phyloP scores from a whole-genome alignment of 2,113 vertebrate species.

The Thermophis baileyi region DNA sequence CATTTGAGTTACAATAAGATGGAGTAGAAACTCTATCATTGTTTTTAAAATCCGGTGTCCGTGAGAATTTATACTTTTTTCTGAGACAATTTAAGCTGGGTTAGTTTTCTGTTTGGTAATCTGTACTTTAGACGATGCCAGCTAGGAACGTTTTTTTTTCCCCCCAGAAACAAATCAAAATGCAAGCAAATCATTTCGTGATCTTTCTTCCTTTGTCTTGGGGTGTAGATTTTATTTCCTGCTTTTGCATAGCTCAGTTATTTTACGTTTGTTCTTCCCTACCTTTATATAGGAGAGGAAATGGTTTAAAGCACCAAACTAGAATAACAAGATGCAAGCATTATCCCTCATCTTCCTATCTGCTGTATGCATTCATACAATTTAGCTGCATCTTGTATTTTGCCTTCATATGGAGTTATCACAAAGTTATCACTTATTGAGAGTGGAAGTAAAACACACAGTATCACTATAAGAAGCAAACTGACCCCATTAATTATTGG shows the following conservation, averaged over 20 bases:
- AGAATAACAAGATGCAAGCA: neutral
- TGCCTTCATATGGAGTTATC: neutral
- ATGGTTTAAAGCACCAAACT: neutral
- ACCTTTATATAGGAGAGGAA: neutral
- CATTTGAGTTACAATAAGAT: neutral
- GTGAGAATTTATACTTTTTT: neutral
- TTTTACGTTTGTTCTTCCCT: neutral
- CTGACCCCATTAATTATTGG: neutral
- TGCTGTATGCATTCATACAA: too few species aligned
- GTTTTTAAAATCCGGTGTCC: neutral
- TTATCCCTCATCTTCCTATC: neutral
- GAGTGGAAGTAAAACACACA: neutral
- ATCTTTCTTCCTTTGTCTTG: neutral
- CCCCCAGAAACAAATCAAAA: neutral
- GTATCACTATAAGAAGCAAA: neutral
- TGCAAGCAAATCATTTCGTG: neutral
- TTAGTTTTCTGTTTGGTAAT: neutral
- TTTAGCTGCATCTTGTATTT: neutral
- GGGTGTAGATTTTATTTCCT: neutral
- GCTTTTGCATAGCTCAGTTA: neutral
- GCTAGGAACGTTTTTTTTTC: neutral
- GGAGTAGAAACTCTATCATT: neutral
- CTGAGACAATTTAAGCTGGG: neutral
- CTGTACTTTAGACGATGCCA: neutral
- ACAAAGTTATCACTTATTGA: neutral